Evolutionary conservation across 2,113 vertebrate genomes (phyloP), one percentile per base, ranked within the genome.

Genomic region (Bufo bufo): DNA sequence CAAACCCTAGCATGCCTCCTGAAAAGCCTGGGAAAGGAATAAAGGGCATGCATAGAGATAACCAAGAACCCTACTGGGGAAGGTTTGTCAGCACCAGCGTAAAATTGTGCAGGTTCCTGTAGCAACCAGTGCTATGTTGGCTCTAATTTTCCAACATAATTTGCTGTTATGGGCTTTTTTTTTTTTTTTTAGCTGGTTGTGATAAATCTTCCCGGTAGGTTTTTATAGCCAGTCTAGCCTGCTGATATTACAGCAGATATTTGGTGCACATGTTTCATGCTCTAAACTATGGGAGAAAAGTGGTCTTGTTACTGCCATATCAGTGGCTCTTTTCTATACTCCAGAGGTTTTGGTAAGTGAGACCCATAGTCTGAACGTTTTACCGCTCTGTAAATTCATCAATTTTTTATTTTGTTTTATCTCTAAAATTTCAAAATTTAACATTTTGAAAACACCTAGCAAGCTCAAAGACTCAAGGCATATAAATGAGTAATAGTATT

Each of bases 1-100:
- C 47, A 61, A 61, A 80, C 65, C 87, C 54, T 33, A 61, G 82
- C 82, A 84, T 82, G 83, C 88, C 82, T 85, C 75, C 89, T 71
- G 66, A 61, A 13, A 58, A 56, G 58, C 72, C 56, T 45, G 23
- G 23, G 63, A 77, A 23, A 20, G 43, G 16, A 19, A 6, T 52
- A 58, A 80, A 56, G 43, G 59, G 16, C 1, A 0, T 61, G 33
- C 59, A 54, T 9, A 19, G 5, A 49, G 6, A 33, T 20, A 47
- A 47, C 4, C 19, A 50, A n/a, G 1, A 47, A 77, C 47, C 71
- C 47, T n/a, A n/a, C 50, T 50, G 17, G 47, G 45, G 17, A 16
- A 49, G 72, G 19, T 7, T 12, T 19, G 17, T 50, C 2, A 50
- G 4, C 10, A 75, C 16, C 20, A 75, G 47, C 12, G 4, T 6